These are phyloP conservation scores for Sepioteuthis lessoniana DNA, from an alignment of 2,888 invertebrate species.

Conservation along the genomic window DNA sequence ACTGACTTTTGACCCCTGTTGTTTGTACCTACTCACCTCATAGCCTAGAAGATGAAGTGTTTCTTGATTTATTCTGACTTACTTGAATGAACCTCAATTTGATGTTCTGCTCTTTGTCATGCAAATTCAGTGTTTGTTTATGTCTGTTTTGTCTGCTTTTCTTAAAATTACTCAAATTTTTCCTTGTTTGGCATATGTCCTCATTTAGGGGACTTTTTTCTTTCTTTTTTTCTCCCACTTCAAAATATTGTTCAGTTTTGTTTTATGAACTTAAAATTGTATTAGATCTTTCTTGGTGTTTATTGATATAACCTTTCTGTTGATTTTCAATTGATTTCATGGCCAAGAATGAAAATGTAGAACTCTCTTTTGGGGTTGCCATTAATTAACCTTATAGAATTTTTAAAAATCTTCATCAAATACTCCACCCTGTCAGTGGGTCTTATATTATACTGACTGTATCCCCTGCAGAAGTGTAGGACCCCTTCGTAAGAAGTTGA, in stretches of 20 bases:
- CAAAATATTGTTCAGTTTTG: too few species aligned
- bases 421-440: too few species aligned
- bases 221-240: background rate
- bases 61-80: background rate
- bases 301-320: background rate
- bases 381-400: background rate
- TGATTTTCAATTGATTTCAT: background rate
- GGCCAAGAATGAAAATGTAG: background rate
- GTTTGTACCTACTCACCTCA: conserved; percentile 18
- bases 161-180: background rate
- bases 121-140: background rate
- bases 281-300: background rate
- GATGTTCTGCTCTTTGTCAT: background rate
- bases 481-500: too few species aligned
- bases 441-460: too few species aligned
- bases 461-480: too few species aligned
- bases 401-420: too few species aligned
- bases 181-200: background rate
- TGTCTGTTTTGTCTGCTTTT: background rate
- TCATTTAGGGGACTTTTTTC: background rate
- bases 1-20: background rate
- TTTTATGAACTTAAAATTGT: background rate
- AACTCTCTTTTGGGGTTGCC: background rate
- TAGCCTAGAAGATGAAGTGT: background rate
- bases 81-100: background rate